Percentiles rank a stretch among this genome's conserved stretches.
Evolutionary conservation across 1,140 invertebrate species (phyloP).

Genomic region (Drosophila erecta): DNA sequence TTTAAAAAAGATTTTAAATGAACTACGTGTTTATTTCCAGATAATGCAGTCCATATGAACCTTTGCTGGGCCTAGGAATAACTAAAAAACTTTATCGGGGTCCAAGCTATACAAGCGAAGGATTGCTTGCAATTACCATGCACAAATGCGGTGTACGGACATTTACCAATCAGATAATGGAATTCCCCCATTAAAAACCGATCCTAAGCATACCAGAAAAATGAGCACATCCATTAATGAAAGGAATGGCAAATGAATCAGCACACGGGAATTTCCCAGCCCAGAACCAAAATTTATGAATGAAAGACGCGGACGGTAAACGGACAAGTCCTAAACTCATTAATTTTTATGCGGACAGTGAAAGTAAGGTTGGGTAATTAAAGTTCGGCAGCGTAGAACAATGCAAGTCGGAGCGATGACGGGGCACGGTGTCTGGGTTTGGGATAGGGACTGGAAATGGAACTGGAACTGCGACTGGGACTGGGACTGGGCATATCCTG

Average conservation of each 20-base stretch:
- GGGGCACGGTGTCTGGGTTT: conserved; percentile 19
- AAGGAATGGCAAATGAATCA: conserved; percentile 32
- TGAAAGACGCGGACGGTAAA: conserved; percentile 33
- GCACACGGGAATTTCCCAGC: conserved; percentile 50
- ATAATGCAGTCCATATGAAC: neutral
- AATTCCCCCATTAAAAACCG: conserved; percentile 70
- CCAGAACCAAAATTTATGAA: conserved; percentile 57
- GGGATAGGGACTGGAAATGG: conserved; percentile 1
- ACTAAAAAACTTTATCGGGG: neutral
- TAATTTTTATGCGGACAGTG: conserved; percentile 72
- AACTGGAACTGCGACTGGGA: neutral
- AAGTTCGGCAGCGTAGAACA: conserved; percentile 49
- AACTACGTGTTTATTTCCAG: too few relatives aligned
- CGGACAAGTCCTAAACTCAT: conserved; percentile 51
- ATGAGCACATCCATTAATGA: conserved; percentile 60
- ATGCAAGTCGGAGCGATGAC: conserved; percentile 48
- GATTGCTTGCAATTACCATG: neutral
- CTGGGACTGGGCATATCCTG: conserved; percentile 61
- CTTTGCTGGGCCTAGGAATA: too few relatives aligned
- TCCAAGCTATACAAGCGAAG: too few relatives aligned
- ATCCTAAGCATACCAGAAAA: conserved; percentile 39
- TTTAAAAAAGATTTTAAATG: too few relatives aligned
- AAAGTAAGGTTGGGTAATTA: conserved; percentile 72
- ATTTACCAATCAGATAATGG: conserved; percentile 28
- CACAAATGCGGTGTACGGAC: neutral